These are phyloP conservation scores for Hoplias malabaricus DNA, from an alignment of 2,113 vertebrate species.

Conservation along the genomic window DNA sequence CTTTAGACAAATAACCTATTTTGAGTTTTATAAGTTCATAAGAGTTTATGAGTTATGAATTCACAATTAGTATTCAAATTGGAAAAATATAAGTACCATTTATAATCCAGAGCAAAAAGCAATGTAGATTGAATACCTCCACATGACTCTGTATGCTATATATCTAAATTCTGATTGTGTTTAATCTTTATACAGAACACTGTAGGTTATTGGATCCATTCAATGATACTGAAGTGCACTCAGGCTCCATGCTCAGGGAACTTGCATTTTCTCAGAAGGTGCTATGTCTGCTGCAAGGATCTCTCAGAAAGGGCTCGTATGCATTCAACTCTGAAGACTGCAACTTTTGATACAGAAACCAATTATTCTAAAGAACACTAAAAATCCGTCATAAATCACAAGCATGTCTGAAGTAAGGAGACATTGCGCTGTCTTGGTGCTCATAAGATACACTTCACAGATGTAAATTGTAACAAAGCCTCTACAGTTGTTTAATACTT, in stretches of 20 bases:
- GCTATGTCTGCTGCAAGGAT: constrained; percentile 45
- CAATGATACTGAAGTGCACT: constrained; percentile 48
- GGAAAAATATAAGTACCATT: too few relatives aligned
- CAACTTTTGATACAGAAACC: constrained; percentile 65
- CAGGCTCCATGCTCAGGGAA: constrained; percentile 58
- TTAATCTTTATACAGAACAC: not conserved
- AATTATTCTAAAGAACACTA: constrained; percentile 67
- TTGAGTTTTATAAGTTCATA: not conserved
- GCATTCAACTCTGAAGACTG: constrained; percentile 61
- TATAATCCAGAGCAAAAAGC: too few relatives aligned
- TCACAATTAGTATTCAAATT: too few relatives aligned
- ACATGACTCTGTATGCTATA: not conserved
- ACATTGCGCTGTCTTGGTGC: constrained; percentile 49
- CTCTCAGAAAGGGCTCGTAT: constrained; percentile 60
- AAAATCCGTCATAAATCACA: constrained; percentile 49
- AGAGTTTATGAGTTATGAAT: too few relatives aligned
- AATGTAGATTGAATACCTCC: not conserved
- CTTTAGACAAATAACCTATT: not conserved
- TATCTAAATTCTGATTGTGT: not conserved
- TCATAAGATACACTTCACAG: constrained; percentile 49
- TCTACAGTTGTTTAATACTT: not conserved
- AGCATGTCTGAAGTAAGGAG: constrained; percentile 59
- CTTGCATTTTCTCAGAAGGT: constrained; percentile 52
- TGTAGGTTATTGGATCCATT: not conserved
- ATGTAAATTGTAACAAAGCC: not conserved